phyloP scores from a whole-genome alignment of 2,113 vertebrate genomes.

The Takifugu bimaculatus region DNA sequence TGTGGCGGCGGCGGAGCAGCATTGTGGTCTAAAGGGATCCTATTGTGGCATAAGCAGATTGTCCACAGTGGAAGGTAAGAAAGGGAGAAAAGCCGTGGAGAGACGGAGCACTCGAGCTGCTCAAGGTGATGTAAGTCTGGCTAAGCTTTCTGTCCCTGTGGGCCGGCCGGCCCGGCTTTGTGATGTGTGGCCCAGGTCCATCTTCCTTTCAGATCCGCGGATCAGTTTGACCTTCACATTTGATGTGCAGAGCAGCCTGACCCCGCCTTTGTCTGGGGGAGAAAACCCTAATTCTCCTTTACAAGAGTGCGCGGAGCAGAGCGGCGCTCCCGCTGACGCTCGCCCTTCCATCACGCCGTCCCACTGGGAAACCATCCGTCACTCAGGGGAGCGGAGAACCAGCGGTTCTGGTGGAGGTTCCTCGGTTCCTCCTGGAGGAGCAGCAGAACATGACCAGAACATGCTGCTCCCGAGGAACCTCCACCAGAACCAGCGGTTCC shows the following conservation, averaged over 20 bases:
- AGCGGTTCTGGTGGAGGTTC: too few species aligned
- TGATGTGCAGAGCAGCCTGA: slow-evolving; percentile 56
- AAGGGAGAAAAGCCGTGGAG: slow-evolving; percentile 58
- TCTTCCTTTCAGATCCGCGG: slow-evolving; percentile 54
- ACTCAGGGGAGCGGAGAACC: too few species aligned
- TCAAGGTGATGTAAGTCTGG: slow-evolving; percentile 65
- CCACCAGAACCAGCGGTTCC: too few species aligned
- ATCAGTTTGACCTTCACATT: slow-evolving; percentile 64
- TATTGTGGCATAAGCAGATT: slow-evolving; percentile 69
- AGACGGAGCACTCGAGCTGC: slow-evolving; percentile 59
- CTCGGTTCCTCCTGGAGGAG: too few species aligned
- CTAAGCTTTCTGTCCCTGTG: slow-evolving; percentile 53
- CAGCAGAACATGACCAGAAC: too few species aligned
- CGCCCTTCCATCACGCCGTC: too few species aligned
- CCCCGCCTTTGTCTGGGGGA: slow-evolving; percentile 44
- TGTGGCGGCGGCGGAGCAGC: slow-evolving; percentile 52
- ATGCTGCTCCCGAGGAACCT: too few species aligned
- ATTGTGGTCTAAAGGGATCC: slow-evolving; percentile 61
- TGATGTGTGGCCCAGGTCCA: slow-evolving; percentile 51
- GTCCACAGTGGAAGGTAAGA: slow-evolving; percentile 57
- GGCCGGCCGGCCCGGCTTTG: slow-evolving; percentile 54
- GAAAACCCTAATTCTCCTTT: slow-evolving; percentile 43
- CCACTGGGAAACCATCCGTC: too few species aligned
- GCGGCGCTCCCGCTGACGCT: slow-evolving; percentile 17
- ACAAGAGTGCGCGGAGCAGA: slow-evolving; percentile 42